A percentile compares a stretch with the other conserved stretches of the same genome.
These are phyloP conservation scores for Tautogolabrus adspersus DNA, from an alignment of 2,113 vertebrate genomes.

Conservation along the genomic window DNA sequence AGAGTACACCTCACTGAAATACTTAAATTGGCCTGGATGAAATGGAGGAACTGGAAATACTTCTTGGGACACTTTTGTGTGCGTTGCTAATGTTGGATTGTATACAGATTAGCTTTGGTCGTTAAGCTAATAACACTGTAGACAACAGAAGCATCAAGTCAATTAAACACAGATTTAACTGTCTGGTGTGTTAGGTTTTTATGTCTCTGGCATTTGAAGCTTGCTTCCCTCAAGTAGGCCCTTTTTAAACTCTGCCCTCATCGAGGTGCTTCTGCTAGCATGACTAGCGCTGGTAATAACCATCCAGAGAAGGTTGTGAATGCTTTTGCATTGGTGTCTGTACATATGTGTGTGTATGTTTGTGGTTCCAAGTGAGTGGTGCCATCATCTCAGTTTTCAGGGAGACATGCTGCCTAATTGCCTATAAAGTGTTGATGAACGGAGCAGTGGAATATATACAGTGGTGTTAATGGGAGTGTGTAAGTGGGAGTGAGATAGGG, in stretches of 20 bases:
- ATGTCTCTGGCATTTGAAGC: slow-evolving; percentile 35
- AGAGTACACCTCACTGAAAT: slow-evolving; percentile 8
- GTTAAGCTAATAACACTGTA: slow-evolving; percentile 27
- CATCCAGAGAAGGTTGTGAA: background rate
- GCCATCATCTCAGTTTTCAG: slow-evolving; percentile 47
- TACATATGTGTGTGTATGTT: slow-evolving; percentile 13
- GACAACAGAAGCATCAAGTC: slow-evolving; percentile 45
- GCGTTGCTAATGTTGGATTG: slow-evolving; percentile 4
- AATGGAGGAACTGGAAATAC: slow-evolving; percentile 3
- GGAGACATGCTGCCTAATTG: slow-evolving; percentile 73
- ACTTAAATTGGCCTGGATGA: slow-evolving; percentile 21
- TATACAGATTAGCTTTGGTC: slow-evolving; percentile 3
- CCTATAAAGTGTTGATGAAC: slow-evolving; percentile 76
- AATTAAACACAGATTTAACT: slow-evolving; percentile 55
- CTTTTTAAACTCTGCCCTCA: slow-evolving; percentile 37
- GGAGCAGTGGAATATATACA: slow-evolving; percentile 67
- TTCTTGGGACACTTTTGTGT: slow-evolving; percentile 13
- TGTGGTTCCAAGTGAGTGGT: slow-evolving; percentile 4
- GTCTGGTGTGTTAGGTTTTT: slow-evolving; percentile 38
- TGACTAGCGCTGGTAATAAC: slow-evolving; percentile 21
- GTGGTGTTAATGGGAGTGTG: slow-evolving; percentile 56
- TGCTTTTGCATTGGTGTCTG: slow-evolving; percentile 2
- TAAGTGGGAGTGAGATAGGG: background rate
- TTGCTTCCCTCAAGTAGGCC: background rate
- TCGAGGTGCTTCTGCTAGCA: slow-evolving; percentile 40